phyloP scores from a whole-genome alignment of 2,113 vertebrate genomes.

The Formicarius rufipectus region DNA sequence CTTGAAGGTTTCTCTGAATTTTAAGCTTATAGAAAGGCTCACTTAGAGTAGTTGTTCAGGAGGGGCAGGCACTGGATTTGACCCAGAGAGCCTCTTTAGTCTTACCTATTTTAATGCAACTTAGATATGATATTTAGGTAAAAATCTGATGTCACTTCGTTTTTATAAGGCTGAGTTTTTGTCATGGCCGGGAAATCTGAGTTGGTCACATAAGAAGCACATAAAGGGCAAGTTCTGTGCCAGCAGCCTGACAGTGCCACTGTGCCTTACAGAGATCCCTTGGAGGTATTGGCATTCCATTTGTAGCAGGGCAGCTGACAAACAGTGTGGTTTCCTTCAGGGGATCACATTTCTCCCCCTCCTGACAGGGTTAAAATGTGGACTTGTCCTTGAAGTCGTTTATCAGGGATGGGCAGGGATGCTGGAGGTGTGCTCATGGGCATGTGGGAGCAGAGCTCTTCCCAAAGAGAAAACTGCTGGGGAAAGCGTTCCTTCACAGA shows the following conservation, averaged over 20 bases:
- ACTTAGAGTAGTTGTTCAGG: not conserved
- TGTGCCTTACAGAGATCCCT: not conserved
- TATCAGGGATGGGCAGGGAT: not conserved
- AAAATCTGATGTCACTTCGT: not conserved
- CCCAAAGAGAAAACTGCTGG: not conserved
- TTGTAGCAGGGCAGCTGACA: not conserved
- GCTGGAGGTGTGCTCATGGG: not conserved
- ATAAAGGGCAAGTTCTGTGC: not conserved
- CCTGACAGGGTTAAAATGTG: not conserved
- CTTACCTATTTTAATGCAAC: not conserved
- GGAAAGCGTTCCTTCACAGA: slow-evolving; percentile 27
- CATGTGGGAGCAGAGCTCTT: not conserved
- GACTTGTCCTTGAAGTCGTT: not conserved
- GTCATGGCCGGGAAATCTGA: not conserved
- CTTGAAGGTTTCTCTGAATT: not conserved
- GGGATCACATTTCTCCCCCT: not conserved
- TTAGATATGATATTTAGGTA: not conserved
- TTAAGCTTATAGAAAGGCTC: not conserved
- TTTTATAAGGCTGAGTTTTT: not conserved
- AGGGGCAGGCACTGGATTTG: not conserved
- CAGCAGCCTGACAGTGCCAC: not conserved
- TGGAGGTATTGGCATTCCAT: not conserved
- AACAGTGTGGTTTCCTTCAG: not conserved
- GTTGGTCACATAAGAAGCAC: not conserved
- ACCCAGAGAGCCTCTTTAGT: not conserved